Evolutionary conservation across 2,113 vertebrate species (phyloP).

Genomic region (Nycticorax nycticorax): DNA sequence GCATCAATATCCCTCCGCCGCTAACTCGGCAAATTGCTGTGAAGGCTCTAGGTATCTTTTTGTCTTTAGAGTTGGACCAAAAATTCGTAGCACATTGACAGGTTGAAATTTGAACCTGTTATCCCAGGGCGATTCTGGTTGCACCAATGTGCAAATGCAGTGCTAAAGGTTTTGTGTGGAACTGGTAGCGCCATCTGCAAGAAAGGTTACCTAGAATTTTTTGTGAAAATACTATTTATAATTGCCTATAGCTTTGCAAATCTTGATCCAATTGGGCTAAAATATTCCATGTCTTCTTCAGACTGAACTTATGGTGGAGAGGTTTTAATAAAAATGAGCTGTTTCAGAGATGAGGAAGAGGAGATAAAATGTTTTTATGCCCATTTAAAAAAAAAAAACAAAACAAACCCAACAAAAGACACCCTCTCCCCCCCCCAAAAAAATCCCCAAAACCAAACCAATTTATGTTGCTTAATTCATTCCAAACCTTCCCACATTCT

Average conservation of each 20-base stretch:
- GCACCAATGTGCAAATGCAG: background rate
- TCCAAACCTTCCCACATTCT: background rate
- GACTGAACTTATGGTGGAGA: background rate
- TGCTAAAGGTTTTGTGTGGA: background rate
- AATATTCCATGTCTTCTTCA: background rate
- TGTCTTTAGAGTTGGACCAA: background rate
- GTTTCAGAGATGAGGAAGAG: background rate
- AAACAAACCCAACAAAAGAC: background rate
- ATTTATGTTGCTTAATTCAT: background rate
- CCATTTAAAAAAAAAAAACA: background rate
- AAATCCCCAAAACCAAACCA: background rate
- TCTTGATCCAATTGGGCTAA: background rate
- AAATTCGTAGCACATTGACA: fast-evolving
- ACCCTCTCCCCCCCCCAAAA: too few relatives aligned
- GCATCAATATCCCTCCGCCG: conserved; percentile 94
- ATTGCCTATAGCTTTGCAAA: background rate
- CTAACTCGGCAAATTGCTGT: conserved; percentile 95
- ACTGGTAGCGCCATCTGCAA: fast-evolving
- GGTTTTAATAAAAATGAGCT: background rate
- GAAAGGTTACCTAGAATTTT: background rate
- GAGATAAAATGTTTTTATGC: background rate
- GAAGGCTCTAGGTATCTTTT: conserved; percentile 90
- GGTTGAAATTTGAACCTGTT: background rate
- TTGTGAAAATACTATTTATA: background rate
- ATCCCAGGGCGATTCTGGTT: background rate